phyloP scores from a whole-genome alignment of 2,113 vertebrate genomes.

The Petroica traversi region DNA sequence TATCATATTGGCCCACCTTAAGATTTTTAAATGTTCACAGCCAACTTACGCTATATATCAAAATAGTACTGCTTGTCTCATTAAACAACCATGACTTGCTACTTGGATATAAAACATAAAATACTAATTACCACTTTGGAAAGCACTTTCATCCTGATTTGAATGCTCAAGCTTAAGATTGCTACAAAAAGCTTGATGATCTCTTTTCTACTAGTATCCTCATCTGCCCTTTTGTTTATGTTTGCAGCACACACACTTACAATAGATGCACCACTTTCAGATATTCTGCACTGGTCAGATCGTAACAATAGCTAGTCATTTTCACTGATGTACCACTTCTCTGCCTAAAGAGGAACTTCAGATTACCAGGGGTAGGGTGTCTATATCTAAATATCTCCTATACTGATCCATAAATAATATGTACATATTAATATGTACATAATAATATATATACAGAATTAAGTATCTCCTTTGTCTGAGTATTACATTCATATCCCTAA shows the following conservation, averaged over 20 bases:
- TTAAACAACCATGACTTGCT: neutral
- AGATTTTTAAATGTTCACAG: neutral
- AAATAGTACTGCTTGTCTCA: neutral
- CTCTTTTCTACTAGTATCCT: neutral
- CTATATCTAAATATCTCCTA: neutral
- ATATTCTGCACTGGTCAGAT: neutral
- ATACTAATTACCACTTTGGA: conserved; percentile 4
- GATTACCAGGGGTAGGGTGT: neutral
- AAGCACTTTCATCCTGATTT: neutral
- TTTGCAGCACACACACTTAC: neutral
- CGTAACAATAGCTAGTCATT: neutral
- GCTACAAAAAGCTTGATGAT: neutral
- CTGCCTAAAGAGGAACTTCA: neutral
- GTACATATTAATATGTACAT: too few relatives aligned
- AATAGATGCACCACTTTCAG: neutral
- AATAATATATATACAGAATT: neutral
- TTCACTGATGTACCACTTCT: neutral
- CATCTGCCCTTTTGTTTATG: neutral
- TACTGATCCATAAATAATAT: neutral
- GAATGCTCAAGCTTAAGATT: neutral
- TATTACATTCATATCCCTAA: neutral
- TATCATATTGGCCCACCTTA: neutral
- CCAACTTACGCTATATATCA: neutral
- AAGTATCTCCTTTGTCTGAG: neutral
- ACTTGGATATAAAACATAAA: neutral